Evolutionary conservation across 2,113 vertebrate genomes (phyloP).

Genomic region (Barbus barbus): DNA sequence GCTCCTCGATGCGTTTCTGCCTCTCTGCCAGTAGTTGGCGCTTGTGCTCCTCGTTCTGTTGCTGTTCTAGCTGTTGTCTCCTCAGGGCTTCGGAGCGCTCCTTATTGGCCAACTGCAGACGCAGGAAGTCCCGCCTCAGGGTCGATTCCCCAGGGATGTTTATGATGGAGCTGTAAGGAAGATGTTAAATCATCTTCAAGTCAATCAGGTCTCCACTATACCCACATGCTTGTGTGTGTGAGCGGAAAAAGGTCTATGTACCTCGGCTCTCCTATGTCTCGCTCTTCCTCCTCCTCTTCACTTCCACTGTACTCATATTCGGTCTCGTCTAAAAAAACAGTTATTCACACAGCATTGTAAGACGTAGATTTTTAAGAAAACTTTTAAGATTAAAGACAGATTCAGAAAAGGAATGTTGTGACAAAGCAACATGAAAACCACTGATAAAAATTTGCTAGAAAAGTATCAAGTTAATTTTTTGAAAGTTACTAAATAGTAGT

Average conservation of each 20-base stretch:
- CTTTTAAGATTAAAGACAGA: not conserved
- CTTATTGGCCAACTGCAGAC: constrained; percentile 96
- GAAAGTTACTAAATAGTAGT: not conserved
- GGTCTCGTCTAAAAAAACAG: constrained; percentile 90
- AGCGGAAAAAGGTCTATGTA: constrained; percentile 57
- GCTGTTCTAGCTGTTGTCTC: constrained; percentile 96
- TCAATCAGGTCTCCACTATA: not conserved
- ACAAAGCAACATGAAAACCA: not conserved
- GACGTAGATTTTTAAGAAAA: not conserved
- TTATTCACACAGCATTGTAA: constrained; percentile 6
- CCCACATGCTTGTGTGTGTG: not conserved
- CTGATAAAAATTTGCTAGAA: no score
- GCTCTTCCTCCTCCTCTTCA: constrained; percentile 96
- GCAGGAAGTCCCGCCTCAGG: constrained; percentile 90
- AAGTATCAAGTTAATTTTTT: no score
- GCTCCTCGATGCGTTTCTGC: constrained; percentile 98
- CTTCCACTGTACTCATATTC: constrained; percentile 98
- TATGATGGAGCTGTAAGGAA: constrained; percentile 85
- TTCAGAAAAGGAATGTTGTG: not conserved
- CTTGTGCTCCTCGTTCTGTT: constrained; percentile 98
- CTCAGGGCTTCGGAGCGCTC: constrained; percentile 93
- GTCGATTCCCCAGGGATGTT: constrained; percentile 97
- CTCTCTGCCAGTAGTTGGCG: constrained; percentile 93
- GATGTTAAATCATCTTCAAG: not conserved
- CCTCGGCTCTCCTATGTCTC: constrained; percentile 96